phyloP scores from a whole-genome alignment of 2,888 invertebrate genomes.

The Neoascia interrupta region DNA sequence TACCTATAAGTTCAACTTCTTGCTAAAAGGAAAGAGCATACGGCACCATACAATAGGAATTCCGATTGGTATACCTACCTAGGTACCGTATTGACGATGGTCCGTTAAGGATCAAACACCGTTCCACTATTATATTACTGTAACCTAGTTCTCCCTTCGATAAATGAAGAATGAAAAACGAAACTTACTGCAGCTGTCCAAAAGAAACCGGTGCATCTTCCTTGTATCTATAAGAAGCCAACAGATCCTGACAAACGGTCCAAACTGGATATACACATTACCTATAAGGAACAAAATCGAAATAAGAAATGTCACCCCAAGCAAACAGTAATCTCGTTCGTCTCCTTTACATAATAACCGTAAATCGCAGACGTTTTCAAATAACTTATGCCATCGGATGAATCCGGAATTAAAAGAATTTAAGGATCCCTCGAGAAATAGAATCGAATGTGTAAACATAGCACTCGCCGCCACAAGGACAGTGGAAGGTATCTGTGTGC shows the following conservation, averaged over 20 bases:
- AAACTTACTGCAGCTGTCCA: slow-evolving; percentile 63
- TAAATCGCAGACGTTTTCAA: slow-evolving; percentile 52
- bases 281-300: slow-evolving; percentile 1
- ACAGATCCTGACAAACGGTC: slow-evolving; percentile 18
- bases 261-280: not conserved
- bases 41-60: slow-evolving; percentile 32
- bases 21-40: too few relatives aligned
- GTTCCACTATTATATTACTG: slow-evolving; percentile 40
- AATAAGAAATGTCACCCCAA: slow-evolving; percentile 38
- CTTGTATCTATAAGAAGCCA: slow-evolving; percentile 25
- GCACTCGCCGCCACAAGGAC: slow-evolving; percentile 26
- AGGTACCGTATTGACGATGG: slow-evolving; percentile 53
- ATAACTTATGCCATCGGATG: slow-evolving; percentile 37
- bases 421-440: slow-evolving; percentile 49
- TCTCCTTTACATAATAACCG: slow-evolving; percentile 50
- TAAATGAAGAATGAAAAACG: slow-evolving; percentile 58
- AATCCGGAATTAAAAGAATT: slow-evolving; percentile 38
- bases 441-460: slow-evolving; percentile 58
- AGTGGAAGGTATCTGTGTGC: not conserved
- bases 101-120: slow-evolving; percentile 55
- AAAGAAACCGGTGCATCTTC: slow-evolving; percentile 55
- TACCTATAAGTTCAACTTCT: too few relatives aligned
- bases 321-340: not conserved
- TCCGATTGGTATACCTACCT: too few relatives aligned
- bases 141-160: slow-evolving; percentile 6